phyloP scores from a whole-genome alignment of 2,888 invertebrate species.

The Acleris emargana region DNA sequence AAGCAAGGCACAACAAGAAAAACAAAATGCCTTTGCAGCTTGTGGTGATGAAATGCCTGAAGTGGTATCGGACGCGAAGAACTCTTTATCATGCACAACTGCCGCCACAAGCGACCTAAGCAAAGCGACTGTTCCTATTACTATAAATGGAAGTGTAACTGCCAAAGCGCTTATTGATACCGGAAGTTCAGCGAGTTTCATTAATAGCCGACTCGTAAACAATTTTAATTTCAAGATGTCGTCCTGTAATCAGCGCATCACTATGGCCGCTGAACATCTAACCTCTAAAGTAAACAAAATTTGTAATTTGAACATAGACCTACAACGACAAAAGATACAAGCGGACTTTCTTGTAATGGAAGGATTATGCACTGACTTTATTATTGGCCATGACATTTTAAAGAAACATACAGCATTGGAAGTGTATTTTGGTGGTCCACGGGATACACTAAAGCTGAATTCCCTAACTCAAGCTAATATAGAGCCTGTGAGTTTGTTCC shows the following conservation, averaged over 20 bases:
- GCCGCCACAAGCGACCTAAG: slow-evolving; percentile 2
- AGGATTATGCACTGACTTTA: slow-evolving; percentile 3
- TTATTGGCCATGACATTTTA: slow-evolving; percentile 2
- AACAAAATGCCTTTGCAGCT: neutral
- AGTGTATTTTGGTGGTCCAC: slow-evolving; percentile 1
- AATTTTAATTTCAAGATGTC: neutral
- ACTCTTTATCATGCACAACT: neutral
- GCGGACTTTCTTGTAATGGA: neutral
- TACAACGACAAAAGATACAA: neutral
- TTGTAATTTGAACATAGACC: neutral
- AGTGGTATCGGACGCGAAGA: neutral
- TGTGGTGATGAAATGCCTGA: neutral
- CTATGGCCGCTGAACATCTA: neutral
- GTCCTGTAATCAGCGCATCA: neutral
- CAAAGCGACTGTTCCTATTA: neutral
- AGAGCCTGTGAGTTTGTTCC: neutral
- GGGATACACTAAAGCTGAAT: neutral
- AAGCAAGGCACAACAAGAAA: neutral
- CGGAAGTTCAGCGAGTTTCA: slow-evolving; percentile 6
- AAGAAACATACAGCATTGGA: neutral
- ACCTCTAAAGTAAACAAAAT: neutral
- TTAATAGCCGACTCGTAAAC: neutral
- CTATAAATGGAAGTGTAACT: neutral
- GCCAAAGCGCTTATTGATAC: slow-evolving; percentile 11
- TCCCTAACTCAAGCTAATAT: slow-evolving; percentile 1